phyloP scores from a whole-genome alignment of 1,140 invertebrate species.

The Diprion similis region DNA sequence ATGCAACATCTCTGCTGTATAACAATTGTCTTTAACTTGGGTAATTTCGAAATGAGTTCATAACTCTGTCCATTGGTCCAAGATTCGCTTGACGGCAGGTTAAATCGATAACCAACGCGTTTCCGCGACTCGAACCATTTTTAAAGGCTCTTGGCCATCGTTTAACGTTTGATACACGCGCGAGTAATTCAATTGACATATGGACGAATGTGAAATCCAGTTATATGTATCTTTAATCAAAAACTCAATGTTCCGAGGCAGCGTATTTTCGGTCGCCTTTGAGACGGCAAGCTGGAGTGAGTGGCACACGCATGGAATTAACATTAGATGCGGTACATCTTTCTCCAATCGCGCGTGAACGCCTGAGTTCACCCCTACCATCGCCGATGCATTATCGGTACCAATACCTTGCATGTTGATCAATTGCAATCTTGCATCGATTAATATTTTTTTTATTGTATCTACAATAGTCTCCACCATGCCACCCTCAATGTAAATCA shows the following conservation, averaged over 20 bases:
- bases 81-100: constrained; percentile 40
- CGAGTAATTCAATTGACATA: constrained; percentile 13
- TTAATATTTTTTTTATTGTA: constrained; percentile 21
- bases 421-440: constrained; percentile 19
- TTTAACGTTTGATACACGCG: constrained; percentile 25
- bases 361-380: constrained; percentile 28
- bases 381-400: constrained; percentile 25
- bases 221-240: constrained; percentile 32
- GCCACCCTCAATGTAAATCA: neutral
- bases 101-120: constrained; percentile 36
- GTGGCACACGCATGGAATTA: constrained; percentile 30
- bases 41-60: constrained; percentile 40
- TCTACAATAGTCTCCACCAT: neutral
- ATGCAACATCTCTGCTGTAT: constrained; percentile 34
- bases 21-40: constrained; percentile 33
- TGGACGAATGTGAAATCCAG: constrained; percentile 30
- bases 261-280: constrained; percentile 15
- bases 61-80: constrained; percentile 50
- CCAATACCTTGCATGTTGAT: constrained; percentile 33
- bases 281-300: constrained; percentile 29
- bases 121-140: constrained; percentile 23
- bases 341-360: constrained; percentile 25
- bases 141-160: constrained; percentile 27
- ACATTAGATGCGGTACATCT: constrained; percentile 24
- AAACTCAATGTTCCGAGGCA: constrained; percentile 30